Evolutionary conservation across 2,888 invertebrate genomes (phyloP).

Genomic region (Zygogramma bicolorata): DNA sequence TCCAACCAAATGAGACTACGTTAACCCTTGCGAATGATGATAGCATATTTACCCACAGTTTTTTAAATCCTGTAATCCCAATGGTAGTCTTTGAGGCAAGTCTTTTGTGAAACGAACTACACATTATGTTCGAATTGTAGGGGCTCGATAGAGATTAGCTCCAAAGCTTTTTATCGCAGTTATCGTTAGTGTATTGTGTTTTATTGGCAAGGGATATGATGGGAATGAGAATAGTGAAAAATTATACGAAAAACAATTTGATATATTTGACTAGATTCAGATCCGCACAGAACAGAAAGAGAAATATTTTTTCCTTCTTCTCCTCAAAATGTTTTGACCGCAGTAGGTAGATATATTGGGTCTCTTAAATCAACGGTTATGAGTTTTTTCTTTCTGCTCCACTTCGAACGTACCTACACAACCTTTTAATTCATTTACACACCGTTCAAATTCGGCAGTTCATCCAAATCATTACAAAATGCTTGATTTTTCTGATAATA

Average conservation of each 20-base stretch:
- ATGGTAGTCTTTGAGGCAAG: neutral
- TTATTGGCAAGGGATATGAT: neutral
- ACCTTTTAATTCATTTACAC: no score
- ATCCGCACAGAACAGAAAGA: no score
- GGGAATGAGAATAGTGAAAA: neutral
- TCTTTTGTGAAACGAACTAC: neutral
- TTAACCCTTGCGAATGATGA: neutral
- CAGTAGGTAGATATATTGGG: no score
- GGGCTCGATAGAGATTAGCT: neutral
- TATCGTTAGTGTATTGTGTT: neutral
- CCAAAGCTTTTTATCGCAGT: constrained; percentile 9
- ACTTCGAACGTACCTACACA: no score
- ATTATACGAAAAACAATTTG: neutral
- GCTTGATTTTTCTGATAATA: no score
- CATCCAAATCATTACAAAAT: no score
- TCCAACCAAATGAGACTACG: neutral
- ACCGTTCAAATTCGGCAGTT: no score
- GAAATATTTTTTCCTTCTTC: no score
- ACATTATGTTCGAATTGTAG: constrained; percentile 1
- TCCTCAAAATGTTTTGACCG: no score
- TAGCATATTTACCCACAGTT: neutral
- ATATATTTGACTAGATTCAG: neutral
- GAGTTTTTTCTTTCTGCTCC: no score
- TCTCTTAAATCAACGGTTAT: no score
- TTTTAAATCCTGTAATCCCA: constrained; percentile 14